phyloP scores from a whole-genome alignment of 1,140 invertebrate species.

The Heliconius himera region DNA sequence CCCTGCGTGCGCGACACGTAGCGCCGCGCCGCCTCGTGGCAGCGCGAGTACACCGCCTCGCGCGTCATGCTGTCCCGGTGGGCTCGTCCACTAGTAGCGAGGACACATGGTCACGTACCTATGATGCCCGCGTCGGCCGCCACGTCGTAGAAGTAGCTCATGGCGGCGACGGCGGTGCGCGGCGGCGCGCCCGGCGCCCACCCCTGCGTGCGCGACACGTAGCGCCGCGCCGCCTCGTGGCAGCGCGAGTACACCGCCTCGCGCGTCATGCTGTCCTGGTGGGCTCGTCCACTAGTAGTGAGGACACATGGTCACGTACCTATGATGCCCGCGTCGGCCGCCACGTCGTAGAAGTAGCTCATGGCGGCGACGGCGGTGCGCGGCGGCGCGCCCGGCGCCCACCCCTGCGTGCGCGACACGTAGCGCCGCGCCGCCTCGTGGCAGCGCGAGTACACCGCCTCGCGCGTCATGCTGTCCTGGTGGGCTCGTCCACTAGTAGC shows the following conservation, averaged over 20 bases:
- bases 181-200: constrained; percentile 75
- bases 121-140: constrained; percentile 91
- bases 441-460: constrained; percentile 54
- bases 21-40: constrained; percentile 63
- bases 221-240: constrained; percentile 61
- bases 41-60: constrained; percentile 52
- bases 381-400: constrained; percentile 77
- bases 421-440: constrained; percentile 66
- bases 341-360: constrained; percentile 96
- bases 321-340: constrained; percentile 90
- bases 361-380: constrained; percentile 89
- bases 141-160: constrained; percentile 97
- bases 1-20: constrained; percentile 54
- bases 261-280: constrained; percentile 35
- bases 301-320: constrained; percentile 65
- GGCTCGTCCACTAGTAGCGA: too few relatives aligned
- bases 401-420: constrained; percentile 76
- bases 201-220: constrained; percentile 55
- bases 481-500: too few relatives aligned
- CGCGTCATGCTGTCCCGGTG: too few relatives aligned
- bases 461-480: constrained; percentile 38
- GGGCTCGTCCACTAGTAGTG: too few relatives aligned
- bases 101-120: constrained; percentile 62
- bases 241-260: constrained; percentile 55
- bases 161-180: constrained; percentile 87